phyloP scores from a whole-genome alignment of 2,888 invertebrate species.

The Apoda limacodes region DNA sequence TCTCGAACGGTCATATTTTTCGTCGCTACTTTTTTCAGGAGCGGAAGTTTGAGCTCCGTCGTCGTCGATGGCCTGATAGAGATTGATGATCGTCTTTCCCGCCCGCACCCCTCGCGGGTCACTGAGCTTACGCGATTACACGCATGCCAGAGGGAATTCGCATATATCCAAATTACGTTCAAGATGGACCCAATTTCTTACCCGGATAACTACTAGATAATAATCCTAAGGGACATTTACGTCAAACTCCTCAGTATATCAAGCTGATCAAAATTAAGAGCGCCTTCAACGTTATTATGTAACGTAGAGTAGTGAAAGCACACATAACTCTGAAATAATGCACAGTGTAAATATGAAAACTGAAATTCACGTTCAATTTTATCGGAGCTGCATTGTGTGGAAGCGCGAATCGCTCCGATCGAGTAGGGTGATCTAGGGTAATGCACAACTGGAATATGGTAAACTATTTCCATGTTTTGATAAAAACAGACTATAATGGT shows the following conservation, averaged over 20 bases:
- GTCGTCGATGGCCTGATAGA: conserved; percentile 50
- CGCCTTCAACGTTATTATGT: neutral
- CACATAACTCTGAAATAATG: conserved; percentile 8
- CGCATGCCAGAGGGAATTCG: conserved; percentile 49
- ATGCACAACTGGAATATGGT: too few species aligned
- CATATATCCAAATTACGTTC: conserved; percentile 65
- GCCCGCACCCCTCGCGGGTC: conserved; percentile 32
- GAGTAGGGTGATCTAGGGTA: neutral
- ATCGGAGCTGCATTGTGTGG: conserved; percentile 23
- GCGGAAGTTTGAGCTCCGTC: conserved; percentile 35
- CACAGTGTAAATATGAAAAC: conserved; percentile 14
- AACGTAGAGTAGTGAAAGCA: neutral
- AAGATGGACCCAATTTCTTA: conserved; percentile 66
- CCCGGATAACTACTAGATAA: conserved; percentile 41
- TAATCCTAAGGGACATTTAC: conserved; percentile 29
- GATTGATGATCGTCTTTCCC: conserved; percentile 55
- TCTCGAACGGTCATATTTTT: conserved; percentile 50
- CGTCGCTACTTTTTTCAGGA: conserved; percentile 41
- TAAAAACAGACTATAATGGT: too few species aligned
- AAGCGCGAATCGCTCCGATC: conserved; percentile 12
- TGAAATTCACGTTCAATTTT: conserved; percentile 25
- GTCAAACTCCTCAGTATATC: conserved; percentile 16
- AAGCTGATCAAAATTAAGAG: conserved; percentile 11
- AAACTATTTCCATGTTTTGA: too few species aligned
- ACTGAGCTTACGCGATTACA: conserved; percentile 55